A percentile compares a stretch with the other conserved stretches of the same genome.
Conservation (phyloP, 2,113 vertebrate genomes). For the Percopsis transmontana region DNA sequence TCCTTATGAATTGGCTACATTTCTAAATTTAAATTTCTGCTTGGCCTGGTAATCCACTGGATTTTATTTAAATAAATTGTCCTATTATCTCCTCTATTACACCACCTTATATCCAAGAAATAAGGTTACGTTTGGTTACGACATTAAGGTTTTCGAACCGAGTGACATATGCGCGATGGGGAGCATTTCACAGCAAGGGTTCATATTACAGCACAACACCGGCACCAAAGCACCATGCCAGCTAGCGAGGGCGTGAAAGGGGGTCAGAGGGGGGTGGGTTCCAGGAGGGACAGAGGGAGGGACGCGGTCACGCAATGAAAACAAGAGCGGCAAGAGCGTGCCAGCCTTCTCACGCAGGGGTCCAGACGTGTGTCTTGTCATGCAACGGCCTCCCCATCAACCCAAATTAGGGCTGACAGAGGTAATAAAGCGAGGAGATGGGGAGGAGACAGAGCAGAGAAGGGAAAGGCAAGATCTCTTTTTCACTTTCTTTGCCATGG, state of each 20-base stretch:
- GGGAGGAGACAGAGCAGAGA: background rate
- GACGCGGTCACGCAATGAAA: slow-evolving; percentile 79
- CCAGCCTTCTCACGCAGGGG: slow-evolving; percentile 77
- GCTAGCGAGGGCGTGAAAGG: slow-evolving; percentile 74
- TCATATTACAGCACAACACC: too few relatives aligned
- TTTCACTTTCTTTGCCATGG: background rate
- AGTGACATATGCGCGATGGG: too few relatives aligned
- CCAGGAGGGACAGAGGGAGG: slow-evolving; percentile 74
- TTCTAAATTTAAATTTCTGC: background rate
- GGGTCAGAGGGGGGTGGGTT: slow-evolving; percentile 67
- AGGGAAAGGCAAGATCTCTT: background rate
- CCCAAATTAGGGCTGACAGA: slow-evolving; percentile 67
- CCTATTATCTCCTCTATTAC: too few relatives aligned
- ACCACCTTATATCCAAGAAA: too few relatives aligned
- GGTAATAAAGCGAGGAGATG: slow-evolving; percentile 58
- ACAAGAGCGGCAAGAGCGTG: slow-evolving; percentile 65
- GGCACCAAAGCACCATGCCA: slow-evolving; percentile 68
- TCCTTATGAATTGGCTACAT: background rate
- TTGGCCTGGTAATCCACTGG: slow-evolving; percentile 10
- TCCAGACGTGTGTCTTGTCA: slow-evolving; percentile 75
- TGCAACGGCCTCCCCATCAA: slow-evolving; percentile 71
- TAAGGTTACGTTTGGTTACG: too few relatives aligned
- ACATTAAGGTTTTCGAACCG: too few relatives aligned
- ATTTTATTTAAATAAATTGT: slow-evolving; percentile 4
- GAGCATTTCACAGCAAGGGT: too few relatives aligned